Base-by-base conservation (phyloP, 53 echinoderm and acorn worm species). In the Patiria pectinifera region DNA sequence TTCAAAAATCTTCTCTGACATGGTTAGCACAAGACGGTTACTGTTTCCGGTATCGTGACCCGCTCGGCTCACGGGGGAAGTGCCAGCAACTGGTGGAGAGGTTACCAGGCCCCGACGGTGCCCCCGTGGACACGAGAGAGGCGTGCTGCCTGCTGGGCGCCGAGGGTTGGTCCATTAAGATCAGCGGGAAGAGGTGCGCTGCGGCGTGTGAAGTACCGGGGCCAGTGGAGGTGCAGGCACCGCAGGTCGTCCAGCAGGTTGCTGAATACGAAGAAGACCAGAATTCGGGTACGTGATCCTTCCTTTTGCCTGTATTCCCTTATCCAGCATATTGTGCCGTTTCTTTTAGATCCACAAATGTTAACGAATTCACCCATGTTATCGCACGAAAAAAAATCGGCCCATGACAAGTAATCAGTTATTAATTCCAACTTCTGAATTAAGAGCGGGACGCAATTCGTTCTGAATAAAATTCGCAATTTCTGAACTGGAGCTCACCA, bases 71-170 rank as follows among this genome's bases (percentile, higher is more conserved):
- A 2, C 24, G 48, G 46, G 71, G 86, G 13, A 87, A 59, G 25
- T 87, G 87, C 59, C 60, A 59, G 16, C 24, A 59, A 24, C 24
- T 22, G 22, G 25, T 87, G 14, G 77, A 78, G 87, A 46, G 3
- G 2, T 2, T 23, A 15, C 62, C 83, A 1, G 62, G 22, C 4
- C 58, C 58, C 22, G n/a, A 25, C 43, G 83, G 74, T 16, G 24
- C 61, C 43, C 18, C 46, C 48, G 70, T 86, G 11, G 46, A 45
- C 78, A 87, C 47, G 24, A n/a, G 59, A 13, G 77, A 59, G 23
- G 86, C 71, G 49, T 86, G 86, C 14, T 86, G 86, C 86, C 11
- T 22, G n/a, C 58, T 23, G 3, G 86, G 86, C 69, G 86, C 70
- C 8, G 16, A 22, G 45, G 86, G 86, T 21, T 86, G 74, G 86